Conservation (phyloP, 2,888 invertebrate species). For the Agriopis leucophaearia region DNA sequence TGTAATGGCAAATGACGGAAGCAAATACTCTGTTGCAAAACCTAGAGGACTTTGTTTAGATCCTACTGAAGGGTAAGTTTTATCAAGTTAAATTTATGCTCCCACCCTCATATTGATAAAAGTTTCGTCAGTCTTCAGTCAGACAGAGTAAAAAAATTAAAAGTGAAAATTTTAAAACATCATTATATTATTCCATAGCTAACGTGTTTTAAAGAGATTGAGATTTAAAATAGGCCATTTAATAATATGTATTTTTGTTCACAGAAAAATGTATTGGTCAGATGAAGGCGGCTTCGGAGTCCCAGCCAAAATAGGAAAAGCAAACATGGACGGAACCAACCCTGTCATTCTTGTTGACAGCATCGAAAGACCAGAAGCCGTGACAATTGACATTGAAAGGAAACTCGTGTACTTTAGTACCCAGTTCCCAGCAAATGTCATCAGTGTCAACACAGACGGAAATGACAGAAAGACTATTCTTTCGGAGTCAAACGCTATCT, state of each 20-base stretch:
- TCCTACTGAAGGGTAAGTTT: conserved; percentile 93
- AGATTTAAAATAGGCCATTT: background rate
- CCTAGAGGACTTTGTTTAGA: conserved; percentile 96
- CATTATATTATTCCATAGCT: background rate
- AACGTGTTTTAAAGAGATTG: background rate
- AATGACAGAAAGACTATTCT: conserved; percentile 89
- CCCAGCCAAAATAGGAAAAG: conserved; percentile 94
- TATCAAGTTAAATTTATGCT: background rate
- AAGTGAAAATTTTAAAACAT: too few species aligned
- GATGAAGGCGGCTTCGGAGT: conserved; percentile 97
- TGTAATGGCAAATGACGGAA: conserved; percentile 96
- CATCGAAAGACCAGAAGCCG: conserved; percentile 92
- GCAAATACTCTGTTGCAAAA: conserved; percentile 93
- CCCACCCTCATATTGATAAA: background rate
- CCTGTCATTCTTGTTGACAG: conserved; percentile 90
- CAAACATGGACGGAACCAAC: conserved; percentile 97
- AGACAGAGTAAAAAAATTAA: too few species aligned
- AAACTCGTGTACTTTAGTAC: conserved; percentile 96
- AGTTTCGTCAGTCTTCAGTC: too few species aligned
- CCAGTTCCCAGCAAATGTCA: conserved; percentile 90
- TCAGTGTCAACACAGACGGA: conserved; percentile 91
- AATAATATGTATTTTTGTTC: conserved; percentile 44
- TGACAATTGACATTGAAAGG: conserved; percentile 93
- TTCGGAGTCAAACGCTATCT: conserved; percentile 89
- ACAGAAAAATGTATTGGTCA: conserved; percentile 96